Percentiles rank a stretch among this genome's conserved stretches.
These are phyloP conservation scores for Caenorhabditis angaria DNA, from an alignment of 2,888 invertebrate genomes.

Conservation along the genomic window DNA sequence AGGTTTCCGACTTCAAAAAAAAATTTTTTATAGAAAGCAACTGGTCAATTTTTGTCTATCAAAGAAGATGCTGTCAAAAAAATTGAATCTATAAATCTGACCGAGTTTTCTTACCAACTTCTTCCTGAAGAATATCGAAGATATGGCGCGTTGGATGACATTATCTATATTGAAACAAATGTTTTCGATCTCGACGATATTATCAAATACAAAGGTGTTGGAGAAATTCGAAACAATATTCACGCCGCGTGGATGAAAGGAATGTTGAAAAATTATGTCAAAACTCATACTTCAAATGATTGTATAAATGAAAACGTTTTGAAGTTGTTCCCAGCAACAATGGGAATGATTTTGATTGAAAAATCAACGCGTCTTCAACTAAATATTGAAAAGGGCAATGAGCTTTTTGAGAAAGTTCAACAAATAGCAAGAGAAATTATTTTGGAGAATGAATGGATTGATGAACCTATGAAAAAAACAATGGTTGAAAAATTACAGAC, in stretches of 20 bases:
- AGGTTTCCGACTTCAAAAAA: neutral
- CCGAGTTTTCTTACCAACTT: too few relatives aligned
- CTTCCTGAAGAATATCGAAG: too few relatives aligned
- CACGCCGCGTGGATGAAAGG: neutral
- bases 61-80: too few relatives aligned
- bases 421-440: neutral
- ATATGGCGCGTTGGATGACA: too few relatives aligned
- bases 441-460: neutral
- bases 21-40: neutral
- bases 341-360: too few relatives aligned
- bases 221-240: neutral
- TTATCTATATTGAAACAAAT: too few relatives aligned
- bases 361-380: too few relatives aligned
- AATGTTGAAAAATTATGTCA: neutral
- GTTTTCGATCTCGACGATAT: too few relatives aligned
- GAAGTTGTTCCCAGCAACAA: too few relatives aligned
- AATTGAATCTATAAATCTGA: too few relatives aligned
- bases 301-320: neutral
- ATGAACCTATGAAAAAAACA: neutral
- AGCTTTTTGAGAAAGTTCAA: neutral
- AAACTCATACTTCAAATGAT: neutral
- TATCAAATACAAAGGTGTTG: neutral
- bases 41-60: too few relatives aligned
- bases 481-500: neutral
- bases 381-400: neutral